Evolutionary conservation across 2,888 invertebrate genomes (phyloP), one percentile per base, ranked within the genome.

Genomic region (Acanthoscelides obtectus): DNA sequence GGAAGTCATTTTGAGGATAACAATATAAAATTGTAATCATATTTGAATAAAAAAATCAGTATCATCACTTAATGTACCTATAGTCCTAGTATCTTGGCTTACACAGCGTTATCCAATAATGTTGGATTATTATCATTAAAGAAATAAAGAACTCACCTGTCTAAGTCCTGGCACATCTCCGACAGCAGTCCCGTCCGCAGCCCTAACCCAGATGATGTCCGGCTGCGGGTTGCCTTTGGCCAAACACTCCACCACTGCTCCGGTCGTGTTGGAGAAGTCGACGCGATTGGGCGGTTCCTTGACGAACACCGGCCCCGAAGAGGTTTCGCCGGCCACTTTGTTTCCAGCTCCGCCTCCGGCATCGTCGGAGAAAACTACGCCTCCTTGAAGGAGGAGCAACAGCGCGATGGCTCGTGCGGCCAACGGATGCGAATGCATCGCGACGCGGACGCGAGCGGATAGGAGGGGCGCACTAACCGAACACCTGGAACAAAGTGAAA

Each of bases 241-340:
- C 78, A 95, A 93, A 85, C 97, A 98, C 85, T 96, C 96, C 74
- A 97, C 94, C 80, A 94, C 93, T 74, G 96, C 94, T 81, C 97
- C 97, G 72, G 95, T 95, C 78, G 96, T 96, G 86, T 97, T 97
- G 78, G 96, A 96, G 87, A 97, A 97, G 86, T 96, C 96, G 78
- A 97, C 92, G 80, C 95, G 91, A 86, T 95, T 95, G 75, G 94
- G 93, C 71, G 97, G 97, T 88, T 97, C 96, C 81, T 94, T 94
- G 81, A 95, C 91, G 86, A 97, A 97, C 77, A 96, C 94, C 64
- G 97, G 97, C 79, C 97, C 97, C 70, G 83, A 80, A 6, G 66
- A 21, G 68, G 84, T 83, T 17, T 45, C 45, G 12, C 45, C 45
- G 45, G 45, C 45, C 8, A 45, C 45, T 17, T 45, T 45, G 1